Evolutionary conservation across 2,888 invertebrate species (phyloP), one percentile per base, ranked within the genome.

Genomic region (Parapristionchus giblindavisi): DNA sequence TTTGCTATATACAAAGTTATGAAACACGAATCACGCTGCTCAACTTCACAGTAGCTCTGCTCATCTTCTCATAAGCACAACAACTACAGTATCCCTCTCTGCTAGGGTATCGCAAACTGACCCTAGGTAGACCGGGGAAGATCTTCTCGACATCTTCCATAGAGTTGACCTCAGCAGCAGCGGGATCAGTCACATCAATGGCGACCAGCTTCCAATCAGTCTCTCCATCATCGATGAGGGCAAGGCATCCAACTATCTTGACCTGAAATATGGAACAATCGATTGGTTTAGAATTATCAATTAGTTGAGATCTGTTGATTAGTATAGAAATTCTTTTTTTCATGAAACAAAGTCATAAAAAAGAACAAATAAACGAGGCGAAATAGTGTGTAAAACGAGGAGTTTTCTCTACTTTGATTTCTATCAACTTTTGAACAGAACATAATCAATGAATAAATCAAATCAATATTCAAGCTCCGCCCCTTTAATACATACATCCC

Each of bases 141-240:
- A 92, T 91, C 88, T 92, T 92, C 88, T 98, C 96, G 77, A 99
- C 92, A 90, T 99, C 99, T 43, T 90, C 90, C 75, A 96, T 92
- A 90, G 94, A 92, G 88, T 92, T 92, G 81, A 99, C 90, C 87
- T 93, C 91, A 48, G 92, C 92, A 17, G 97, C 96, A 83, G 93
- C 85, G 3, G 97, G 94, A 91, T 99, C 99, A 81, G 93, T 93
- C 21, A 93, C 92, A 91, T 97, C 95, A 82, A 99, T 94, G 36
- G 93, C 94, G 80, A 99, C 91, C 77, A 99, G 90, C 91, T 99
- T 99, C 99, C 99, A 99, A 90, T 99, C 99, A 40, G 99, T 99
- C 91, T 99, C 99, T 83, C 95, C 95, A 91, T 96, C 95, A 90
- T 96, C 96, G 88, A 99, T 94, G 79, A 99, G 92, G 78, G 96